Evolutionary conservation across 2,888 invertebrate species (phyloP).

Genomic region (Opisthograptis luteolata): DNA sequence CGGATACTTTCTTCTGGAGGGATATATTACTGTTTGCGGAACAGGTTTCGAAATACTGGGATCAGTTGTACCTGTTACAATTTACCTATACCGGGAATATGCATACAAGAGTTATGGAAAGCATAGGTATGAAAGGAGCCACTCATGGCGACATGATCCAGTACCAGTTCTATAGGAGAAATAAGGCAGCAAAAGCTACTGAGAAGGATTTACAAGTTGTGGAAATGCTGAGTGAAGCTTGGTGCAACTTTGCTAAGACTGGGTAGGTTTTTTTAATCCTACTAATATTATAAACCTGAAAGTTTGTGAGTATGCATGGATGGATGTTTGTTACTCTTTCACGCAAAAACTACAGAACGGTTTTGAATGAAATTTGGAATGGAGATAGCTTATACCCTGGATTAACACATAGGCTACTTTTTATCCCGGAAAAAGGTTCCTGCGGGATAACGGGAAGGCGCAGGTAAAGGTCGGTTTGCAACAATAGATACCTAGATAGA

Average conservation of each 20-base stretch:
- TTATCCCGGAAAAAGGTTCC: no score
- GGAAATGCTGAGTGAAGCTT: conserved; percentile 57
- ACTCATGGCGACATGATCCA: conserved; percentile 70
- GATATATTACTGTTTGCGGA: conserved; percentile 57
- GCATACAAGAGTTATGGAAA: conserved; percentile 62
- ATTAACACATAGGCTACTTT: no score
- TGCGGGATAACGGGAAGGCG: no score
- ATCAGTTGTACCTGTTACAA: conserved; percentile 53
- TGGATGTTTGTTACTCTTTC: not conserved
- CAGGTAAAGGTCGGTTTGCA: no score
- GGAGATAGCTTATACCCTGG: no score
- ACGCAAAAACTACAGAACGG: no score
- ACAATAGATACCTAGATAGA: no score
- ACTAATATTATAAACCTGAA: no score
- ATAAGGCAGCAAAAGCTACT: conserved; percentile 50
- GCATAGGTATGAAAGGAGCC: conserved; percentile 59
- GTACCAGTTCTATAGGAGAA: conserved; percentile 66
- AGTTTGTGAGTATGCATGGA: conserved; percentile 1
- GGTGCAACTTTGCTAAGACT: conserved; percentile 66
- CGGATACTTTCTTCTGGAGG: conserved; percentile 59
- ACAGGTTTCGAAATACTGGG: conserved; percentile 42
- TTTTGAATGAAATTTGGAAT: no score
- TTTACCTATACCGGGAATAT: conserved; percentile 65
- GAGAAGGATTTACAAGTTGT: conserved; percentile 55
- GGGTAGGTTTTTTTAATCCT: no score